Evolutionary conservation across 2,113 vertebrate genomes (phyloP), one percentile per base, ranked within the genome.

Genomic region (Mixornis gularis): DNA sequence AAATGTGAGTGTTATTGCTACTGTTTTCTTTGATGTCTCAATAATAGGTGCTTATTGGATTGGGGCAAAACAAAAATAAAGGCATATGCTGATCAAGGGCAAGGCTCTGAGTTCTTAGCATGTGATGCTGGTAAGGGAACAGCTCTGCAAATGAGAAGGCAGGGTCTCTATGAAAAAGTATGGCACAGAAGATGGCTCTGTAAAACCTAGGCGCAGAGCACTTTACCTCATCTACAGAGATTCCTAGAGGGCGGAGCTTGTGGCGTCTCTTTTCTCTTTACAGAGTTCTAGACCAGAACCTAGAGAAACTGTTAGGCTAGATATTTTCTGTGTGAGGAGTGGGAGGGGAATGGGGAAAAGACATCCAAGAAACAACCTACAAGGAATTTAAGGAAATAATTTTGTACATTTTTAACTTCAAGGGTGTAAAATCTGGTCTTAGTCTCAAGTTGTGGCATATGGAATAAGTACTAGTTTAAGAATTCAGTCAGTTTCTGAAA

Each of bases 11-110:
- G 41, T 72, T 94, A 90, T 90, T 92, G 55, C 51, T 93, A 52
- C 87, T 92, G 84, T 95, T 96, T 94, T 87, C 65, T 93, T 87
- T 93, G 48, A 83, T 91, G 66, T 89, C 71, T 94, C 0, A 1
- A 30, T 83, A 79, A 63, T 51, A 89, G 34, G 20, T 84, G 38
- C 66, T 87, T 87, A 55, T 84, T 94, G 91, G 77, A 82, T 83
- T 55, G 43, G 29, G 38, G 62, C 22, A 91, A 81, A 94, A 77
- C 59, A 87, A 46, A 85, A 86, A 77, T 83, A 69, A 89, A 92
- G 21, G 25, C 51, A 51, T 30, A 48, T 40, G 30, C 48, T 78
- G 48, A 20, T 55, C 27, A 48, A 69, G 18, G 16, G 30, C 36
- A 82, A 64, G 13, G 43, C 40, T 82, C 44, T 55, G 63, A 24